Evolutionary conservation across 2,113 vertebrate genomes (phyloP), one percentile per base, ranked within the genome.

Genomic region (Syngnathus typhle): DNA sequence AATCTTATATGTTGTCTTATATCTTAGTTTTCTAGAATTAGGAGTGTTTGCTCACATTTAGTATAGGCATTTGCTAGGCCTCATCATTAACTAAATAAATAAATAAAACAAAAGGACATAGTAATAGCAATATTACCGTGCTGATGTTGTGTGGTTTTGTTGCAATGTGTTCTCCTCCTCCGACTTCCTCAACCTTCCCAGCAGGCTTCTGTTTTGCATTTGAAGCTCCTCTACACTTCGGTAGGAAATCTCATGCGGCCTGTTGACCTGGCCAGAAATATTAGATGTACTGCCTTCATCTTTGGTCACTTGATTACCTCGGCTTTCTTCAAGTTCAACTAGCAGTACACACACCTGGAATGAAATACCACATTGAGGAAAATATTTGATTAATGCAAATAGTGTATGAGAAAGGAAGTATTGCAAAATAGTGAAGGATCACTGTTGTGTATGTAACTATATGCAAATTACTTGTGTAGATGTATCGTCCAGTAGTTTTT

Each of bases 151-250:
- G 77, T 93, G 90, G 71, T 81, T 88, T 76, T 94, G 92, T 71
- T 93, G 92, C 71, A 79, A 90, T 77, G 95, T 93, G 76, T 82
- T 93, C 23, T 94, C 91, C 56, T 98, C 95, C 65, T 94, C 93
- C 65, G 96, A 87, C 69, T 96, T 93, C 52, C 93, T 85, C 70
- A 99, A 87, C 64, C 92, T 93, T 56, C 91, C 90, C 60, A 96
- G 71, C 21, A 99, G 89, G 72, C 91, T 94, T 51, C 96, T 96
- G 84, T 99, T 99, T 84, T 98, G 95, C 63, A 92, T 91, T 61
- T 98, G 97, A 61, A 99, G 92, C 64, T 98, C 95, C 84, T 94
- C 92, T 58, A 98, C 93, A 9, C 93, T 98, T 84, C 93, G 92
- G 73, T 96, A 98, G 52, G 94, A 92, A 18, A 98, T 90, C 71